Base-by-base conservation (phyloP, 1,140 invertebrate species). In the Drosophila equinoxialis region DNA sequence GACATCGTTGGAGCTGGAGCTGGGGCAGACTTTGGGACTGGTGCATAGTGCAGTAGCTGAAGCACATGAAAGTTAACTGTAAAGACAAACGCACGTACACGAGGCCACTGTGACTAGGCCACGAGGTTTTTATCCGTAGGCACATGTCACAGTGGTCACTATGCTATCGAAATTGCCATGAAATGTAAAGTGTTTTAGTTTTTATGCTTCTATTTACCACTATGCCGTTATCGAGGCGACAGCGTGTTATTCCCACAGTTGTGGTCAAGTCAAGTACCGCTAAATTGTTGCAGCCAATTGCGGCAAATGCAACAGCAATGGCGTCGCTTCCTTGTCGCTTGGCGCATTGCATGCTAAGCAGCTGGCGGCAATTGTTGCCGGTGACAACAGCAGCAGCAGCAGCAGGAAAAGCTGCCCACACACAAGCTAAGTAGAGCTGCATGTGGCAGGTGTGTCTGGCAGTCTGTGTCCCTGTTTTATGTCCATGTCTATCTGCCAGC, bases 281-380 rank as follows among this genome's bases (percentile, higher is more conserved):
- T 87, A 89, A 89, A 80, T 87, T 77, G 79, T 79, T 64, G 65
- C 82, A 86, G 76, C 76, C 65, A 80, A 74, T 74, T 74, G 74
- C 33, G 51, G 61, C 42, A 64, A 33, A 17, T 39, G 45, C 57
- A 74, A 45, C 35, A 51, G 65, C 51, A 58, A 45, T 51, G 41
- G 42, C 70, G 63, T 63, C 62, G 76, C 79, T 87, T 86, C 82
- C 79, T 83, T 37, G 76, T 74, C 54, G 84, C 79, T 71, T 54
- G 67, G 48, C 71, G 83, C 79, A 65, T 74, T 89, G 83, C 83
- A 86, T 86, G 83, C 84, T 86, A 86, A 86, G 70, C 77, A 86
- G 83, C 76, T 67, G 71, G 48, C 72, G 82, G 82, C 81, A 68
- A 74, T 66, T 61, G 42, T 58, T 57, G 17, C 59, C 10, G 48